Evolutionary conservation across 2,888 invertebrate species (phyloP).

Genomic region (Limnephilus auricula): DNA sequence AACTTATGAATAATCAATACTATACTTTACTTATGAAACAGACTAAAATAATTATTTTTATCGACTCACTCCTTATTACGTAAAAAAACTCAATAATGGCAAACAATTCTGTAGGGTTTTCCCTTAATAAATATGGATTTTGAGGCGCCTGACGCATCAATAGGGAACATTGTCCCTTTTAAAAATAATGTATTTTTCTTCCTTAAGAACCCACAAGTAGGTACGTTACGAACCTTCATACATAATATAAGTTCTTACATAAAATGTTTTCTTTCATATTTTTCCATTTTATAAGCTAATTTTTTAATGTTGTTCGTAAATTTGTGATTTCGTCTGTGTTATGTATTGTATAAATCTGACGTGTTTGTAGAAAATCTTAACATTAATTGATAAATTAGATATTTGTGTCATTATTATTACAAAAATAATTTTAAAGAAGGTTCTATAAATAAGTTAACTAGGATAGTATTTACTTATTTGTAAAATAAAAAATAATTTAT

Average conservation of each 20-base stretch:
- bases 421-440: neutral
- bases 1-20: neutral
- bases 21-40: neutral
- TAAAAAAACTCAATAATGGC: slow-evolving; percentile 36
- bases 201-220: too few relatives aligned
- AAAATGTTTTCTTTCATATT: neutral
- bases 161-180: neutral
- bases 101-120: slow-evolving; percentile 18
- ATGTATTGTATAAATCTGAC: neutral
- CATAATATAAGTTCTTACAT: neutral
- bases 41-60: neutral
- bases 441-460: neutral
- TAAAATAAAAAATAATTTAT: too few relatives aligned
- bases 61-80: neutral
- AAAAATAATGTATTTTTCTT: neutral
- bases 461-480: neutral
- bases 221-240: neutral
- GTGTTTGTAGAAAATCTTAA: neutral
- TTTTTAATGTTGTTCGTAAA: neutral
- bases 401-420: neutral
- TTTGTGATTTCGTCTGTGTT: neutral
- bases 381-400: neutral
- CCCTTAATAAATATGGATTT: slow-evolving; percentile 28
- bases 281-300: too few relatives aligned
- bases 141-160: neutral